phyloP scores from a whole-genome alignment of 2,797 vertebrate species.

The Falco biarmicus region DNA sequence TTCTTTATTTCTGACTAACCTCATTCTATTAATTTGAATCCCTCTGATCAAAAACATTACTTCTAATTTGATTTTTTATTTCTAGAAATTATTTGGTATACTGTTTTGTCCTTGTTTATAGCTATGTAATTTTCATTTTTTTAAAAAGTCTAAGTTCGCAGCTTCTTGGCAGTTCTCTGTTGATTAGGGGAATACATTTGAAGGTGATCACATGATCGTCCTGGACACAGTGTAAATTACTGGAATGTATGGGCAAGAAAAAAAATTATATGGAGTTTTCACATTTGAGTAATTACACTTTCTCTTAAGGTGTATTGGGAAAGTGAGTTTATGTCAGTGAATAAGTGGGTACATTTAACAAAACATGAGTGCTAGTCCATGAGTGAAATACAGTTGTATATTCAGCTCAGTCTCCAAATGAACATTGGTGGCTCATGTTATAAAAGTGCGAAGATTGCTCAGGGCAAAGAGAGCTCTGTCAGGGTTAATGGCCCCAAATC shows the following conservation, averaged over 20 bases:
- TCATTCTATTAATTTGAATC: neutral
- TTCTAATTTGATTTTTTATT: neutral
- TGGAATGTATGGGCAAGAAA: neutral
- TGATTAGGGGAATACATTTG: neutral
- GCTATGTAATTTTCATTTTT: neutral
- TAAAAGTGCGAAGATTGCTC: neutral
- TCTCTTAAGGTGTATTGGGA: neutral
- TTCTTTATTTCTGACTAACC: neutral
- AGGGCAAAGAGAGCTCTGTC: neutral
- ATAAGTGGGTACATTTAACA: slow-evolving; percentile 2
- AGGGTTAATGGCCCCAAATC: slow-evolving; percentile 21
- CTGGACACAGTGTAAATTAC: neutral
- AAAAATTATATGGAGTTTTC: neutral
- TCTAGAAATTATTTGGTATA: neutral
- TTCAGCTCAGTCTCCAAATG: neutral
- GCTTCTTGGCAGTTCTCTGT: neutral
- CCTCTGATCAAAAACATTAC: neutral
- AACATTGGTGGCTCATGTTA: neutral
- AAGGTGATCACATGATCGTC: neutral
- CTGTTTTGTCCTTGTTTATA: neutral
- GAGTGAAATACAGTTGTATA: neutral
- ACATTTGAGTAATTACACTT: neutral
- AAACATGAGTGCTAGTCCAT: neutral
- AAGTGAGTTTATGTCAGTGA: neutral
- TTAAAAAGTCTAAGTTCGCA: neutral